phyloP scores from a whole-genome alignment of 1,140 invertebrate genomes.

The Acromyrmex heyeri region DNA sequence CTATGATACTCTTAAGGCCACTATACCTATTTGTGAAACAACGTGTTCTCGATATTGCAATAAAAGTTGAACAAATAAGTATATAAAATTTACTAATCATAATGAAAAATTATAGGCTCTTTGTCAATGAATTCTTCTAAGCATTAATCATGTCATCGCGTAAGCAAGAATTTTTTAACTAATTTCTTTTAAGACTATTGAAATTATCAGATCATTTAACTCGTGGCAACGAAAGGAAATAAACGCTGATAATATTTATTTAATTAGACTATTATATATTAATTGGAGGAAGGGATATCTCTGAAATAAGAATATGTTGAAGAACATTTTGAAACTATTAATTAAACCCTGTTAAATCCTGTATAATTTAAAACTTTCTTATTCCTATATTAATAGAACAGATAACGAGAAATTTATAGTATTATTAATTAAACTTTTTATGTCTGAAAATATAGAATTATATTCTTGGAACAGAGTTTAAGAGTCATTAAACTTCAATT shows the following conservation, averaged over 20 bases:
- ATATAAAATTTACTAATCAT: background rate
- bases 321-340: too few relatives aligned
- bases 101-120: background rate
- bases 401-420: background rate
- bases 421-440: background rate
- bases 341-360: too few relatives aligned
- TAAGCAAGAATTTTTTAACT: background rate
- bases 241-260: constrained; percentile 32
- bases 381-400: too few relatives aligned
- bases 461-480: background rate
- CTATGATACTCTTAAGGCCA: background rate
- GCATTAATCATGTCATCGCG: too few relatives aligned
- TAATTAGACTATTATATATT: too few relatives aligned
- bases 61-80: background rate
- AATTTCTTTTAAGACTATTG: background rate
- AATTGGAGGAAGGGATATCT: too few relatives aligned
- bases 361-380: background rate
- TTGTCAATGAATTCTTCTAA: background rate
- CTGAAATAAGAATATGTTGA: too few relatives aligned
- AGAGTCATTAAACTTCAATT: constrained; percentile 12
- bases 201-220: constrained; percentile 5
- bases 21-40: background rate
- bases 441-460: background rate
- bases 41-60: background rate
- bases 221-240: constrained; percentile 43